These are phyloP conservation scores for Sebastes flavidus DNA, from an alignment of 2,797 vertebrate genomes.

Conservation along the genomic window DNA sequence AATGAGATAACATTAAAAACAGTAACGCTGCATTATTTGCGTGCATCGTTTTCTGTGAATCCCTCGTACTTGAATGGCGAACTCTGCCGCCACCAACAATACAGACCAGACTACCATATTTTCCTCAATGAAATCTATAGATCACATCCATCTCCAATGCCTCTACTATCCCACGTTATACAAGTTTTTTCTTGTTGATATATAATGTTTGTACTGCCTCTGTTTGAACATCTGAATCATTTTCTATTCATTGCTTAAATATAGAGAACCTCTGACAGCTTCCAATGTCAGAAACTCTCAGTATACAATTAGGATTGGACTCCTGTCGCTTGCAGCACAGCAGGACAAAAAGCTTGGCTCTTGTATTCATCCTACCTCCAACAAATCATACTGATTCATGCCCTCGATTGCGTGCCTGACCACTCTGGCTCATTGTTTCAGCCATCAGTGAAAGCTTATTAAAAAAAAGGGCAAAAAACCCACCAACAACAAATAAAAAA, in stretches of 20 bases:
- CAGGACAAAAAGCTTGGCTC: constrained; percentile 20
- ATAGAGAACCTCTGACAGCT: not conserved
- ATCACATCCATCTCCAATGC: not conserved
- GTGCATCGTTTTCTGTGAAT: not conserved
- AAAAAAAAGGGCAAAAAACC: not conserved
- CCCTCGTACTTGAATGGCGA: not conserved
- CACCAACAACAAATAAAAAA: constrained; percentile 24
- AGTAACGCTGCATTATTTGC: too few relatives aligned
- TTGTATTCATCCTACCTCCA: constrained; percentile 18
- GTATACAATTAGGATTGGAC: not conserved
- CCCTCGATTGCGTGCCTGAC: constrained; percentile 8
- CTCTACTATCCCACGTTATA: too few relatives aligned
- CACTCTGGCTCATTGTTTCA: constrained; percentile 1
- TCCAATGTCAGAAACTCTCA: constrained; percentile 6
- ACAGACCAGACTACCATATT: too few relatives aligned
- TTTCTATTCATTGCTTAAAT: not conserved
- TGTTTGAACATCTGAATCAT: not conserved
- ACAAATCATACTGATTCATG: constrained; percentile 52
- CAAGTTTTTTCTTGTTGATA: not conserved
- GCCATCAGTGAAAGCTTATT: constrained; percentile 15
- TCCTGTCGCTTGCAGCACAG: not conserved
- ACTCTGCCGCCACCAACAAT: too few relatives aligned
- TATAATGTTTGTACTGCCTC: not conserved
- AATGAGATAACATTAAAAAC: too few relatives aligned
- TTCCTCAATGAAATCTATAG: not conserved